A percentile compares a stretch with the other conserved stretches of the same genome.
phyloP scores from a whole-genome alignment of 1,140 invertebrate species.

The Nymphalis io region DNA sequence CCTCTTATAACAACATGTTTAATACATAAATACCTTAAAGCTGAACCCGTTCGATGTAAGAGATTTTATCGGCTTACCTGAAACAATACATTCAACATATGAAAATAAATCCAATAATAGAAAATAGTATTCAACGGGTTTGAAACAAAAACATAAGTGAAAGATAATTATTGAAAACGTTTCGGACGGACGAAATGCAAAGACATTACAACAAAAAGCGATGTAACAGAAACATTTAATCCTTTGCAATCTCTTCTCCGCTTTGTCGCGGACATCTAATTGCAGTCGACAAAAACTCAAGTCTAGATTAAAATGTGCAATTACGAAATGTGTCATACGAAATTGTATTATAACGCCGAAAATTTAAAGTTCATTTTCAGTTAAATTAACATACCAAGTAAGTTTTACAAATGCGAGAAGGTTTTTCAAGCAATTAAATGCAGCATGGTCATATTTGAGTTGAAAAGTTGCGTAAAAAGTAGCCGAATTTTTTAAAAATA shows the following conservation, averaged over 20 bases:
- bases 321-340: constrained; percentile 20
- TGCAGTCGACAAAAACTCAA: constrained; percentile 50
- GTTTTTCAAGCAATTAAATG: constrained; percentile 55
- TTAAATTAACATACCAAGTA: neutral
- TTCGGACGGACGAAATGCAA: constrained; percentile 14
- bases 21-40: no score
- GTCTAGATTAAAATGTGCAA: constrained; percentile 58
- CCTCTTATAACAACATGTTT: no score
- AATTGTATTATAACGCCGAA: constrained; percentile 35
- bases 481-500: neutral
- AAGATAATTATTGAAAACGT: constrained; percentile 24
- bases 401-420: constrained; percentile 35
- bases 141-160: constrained; percentile 7
- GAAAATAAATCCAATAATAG: neutral
- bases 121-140: neutral
- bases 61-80: neutral
- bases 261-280: constrained; percentile 56
- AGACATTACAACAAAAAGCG: constrained; percentile 38
- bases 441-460: constrained; percentile 48
- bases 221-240: constrained; percentile 66
- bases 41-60: no score
- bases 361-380: constrained; percentile 38
- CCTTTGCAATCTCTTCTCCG: constrained; percentile 52
- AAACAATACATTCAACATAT: neutral
- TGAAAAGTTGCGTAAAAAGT: constrained; percentile 25